phyloP scores from a whole-genome alignment of 2,797 vertebrate species.

The Craterocephalus amniculus region DNA sequence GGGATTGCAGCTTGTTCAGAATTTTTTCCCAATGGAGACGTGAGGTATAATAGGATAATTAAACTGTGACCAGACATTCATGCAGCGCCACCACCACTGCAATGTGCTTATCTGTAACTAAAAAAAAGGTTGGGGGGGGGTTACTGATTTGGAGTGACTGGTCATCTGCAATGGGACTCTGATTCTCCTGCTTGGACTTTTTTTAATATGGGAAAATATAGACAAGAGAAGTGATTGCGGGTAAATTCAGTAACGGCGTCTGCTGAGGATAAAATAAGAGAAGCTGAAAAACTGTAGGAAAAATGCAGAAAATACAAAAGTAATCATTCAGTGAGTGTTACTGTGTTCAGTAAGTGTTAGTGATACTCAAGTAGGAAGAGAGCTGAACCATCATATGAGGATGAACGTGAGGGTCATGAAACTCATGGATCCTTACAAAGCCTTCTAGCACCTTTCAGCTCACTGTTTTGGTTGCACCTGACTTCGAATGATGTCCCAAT shows the following conservation, averaged over 20 bases:
- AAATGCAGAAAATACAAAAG: neutral
- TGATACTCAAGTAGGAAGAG: too few relatives aligned
- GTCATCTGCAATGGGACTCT: neutral
- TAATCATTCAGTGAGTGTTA: neutral
- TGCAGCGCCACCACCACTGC: neutral
- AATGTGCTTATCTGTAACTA: neutral
- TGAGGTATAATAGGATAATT: constrained; percentile 13
- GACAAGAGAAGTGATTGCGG: neutral
- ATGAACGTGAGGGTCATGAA: too few relatives aligned
- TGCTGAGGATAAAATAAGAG: neutral
- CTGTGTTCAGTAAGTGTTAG: too few relatives aligned
- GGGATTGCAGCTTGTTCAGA: constrained; percentile 18
- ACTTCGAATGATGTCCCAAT: too few relatives aligned
- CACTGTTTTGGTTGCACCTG: too few relatives aligned
- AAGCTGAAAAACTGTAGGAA: neutral
- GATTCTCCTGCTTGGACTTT: neutral
- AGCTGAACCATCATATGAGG: too few relatives aligned
- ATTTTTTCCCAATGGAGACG: constrained; percentile 18
- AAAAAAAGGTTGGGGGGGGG: neutral
- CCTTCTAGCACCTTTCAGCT: too few relatives aligned
- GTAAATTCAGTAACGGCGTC: too few relatives aligned
- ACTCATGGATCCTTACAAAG: too few relatives aligned
- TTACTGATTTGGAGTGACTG: neutral
- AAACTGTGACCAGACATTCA: constrained; percentile 3
- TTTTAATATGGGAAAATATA: neutral